A percentile compares a stretch with the other conserved stretches of the same genome.
Evolutionary conservation across 2,797 vertebrate species (phyloP).

Genomic region (Limnodromus scolopaceus): DNA sequence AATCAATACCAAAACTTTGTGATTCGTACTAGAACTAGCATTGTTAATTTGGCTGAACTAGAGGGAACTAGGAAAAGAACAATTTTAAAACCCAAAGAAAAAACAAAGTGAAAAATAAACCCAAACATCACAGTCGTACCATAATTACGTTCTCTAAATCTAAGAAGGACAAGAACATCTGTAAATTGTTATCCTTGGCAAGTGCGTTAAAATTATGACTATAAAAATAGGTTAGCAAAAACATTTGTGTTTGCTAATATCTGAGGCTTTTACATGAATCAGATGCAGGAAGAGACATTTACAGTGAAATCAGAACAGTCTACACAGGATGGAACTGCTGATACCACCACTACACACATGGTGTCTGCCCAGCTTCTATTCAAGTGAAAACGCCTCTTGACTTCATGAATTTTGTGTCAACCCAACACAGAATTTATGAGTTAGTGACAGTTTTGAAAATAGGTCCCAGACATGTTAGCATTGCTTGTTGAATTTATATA

Average conservation of each 20-base stretch:
- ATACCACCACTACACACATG: neutral
- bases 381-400: neutral
- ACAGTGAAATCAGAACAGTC: neutral
- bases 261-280: neutral
- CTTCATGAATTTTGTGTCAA: neutral
- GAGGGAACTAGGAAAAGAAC: slow-evolving; percentile 19
- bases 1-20: slow-evolving; percentile 81
- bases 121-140: neutral
- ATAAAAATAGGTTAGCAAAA: slow-evolving; percentile 1
- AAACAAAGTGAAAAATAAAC: neutral
- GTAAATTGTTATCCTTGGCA: slow-evolving; percentile 40
- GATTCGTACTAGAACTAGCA: slow-evolving; percentile 67
- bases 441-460: neutral
- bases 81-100: neutral
- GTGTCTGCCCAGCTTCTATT: neutral
- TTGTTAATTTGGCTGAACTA: slow-evolving; percentile 67
- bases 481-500: neutral
- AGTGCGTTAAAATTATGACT: slow-evolving; percentile 37
- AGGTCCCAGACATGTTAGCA: neutral
- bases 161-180: slow-evolving; percentile 2
- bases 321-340: neutral
- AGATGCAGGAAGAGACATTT: neutral
- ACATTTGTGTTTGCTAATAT: neutral
- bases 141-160: neutral
- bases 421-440: neutral